Conservation (phyloP, 1,140 invertebrate genomes). For the Lepidostoma basale region DNA sequence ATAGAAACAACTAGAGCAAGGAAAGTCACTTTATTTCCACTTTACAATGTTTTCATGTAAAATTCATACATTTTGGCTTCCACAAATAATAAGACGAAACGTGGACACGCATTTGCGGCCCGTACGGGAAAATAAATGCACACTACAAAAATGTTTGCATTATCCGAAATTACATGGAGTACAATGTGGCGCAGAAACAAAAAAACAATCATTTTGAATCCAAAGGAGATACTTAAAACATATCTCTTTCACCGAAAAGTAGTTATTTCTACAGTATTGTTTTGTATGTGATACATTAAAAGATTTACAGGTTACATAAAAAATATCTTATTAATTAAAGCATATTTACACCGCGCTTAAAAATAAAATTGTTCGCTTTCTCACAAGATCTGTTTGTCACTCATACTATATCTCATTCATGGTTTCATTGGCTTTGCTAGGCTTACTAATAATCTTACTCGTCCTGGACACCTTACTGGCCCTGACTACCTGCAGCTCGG, state of each 20-base stretch:
- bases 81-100: constrained; percentile 22
- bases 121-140: constrained; percentile 17
- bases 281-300: constrained; percentile 7
- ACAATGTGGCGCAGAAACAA: neutral
- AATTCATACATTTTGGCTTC: constrained; percentile 34
- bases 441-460: constrained; percentile 43
- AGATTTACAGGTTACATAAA: constrained; percentile 36
- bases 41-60: constrained; percentile 32
- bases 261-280: neutral
- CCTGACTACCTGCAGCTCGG: constrained; percentile 37
- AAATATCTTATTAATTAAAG: constrained; percentile 38
- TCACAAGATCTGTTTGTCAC: constrained; percentile 1
- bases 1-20: constrained; percentile 54
- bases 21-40: constrained; percentile 47
- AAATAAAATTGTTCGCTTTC: constrained; percentile 38
- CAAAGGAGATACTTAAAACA: constrained; percentile 39
- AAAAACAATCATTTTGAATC: constrained; percentile 4
- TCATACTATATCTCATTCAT: constrained; percentile 42
- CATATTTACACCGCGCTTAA: constrained; percentile 43
- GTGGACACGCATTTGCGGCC: constrained; percentile 8
- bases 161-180: neutral
- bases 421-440: constrained; percentile 36
- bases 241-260: constrained; percentile 33
- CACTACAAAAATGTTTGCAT: neutral
- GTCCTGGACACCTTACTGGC: constrained; percentile 43